Conservation (phyloP, 2,113 vertebrate species). For the Cettia cetti region DNA sequence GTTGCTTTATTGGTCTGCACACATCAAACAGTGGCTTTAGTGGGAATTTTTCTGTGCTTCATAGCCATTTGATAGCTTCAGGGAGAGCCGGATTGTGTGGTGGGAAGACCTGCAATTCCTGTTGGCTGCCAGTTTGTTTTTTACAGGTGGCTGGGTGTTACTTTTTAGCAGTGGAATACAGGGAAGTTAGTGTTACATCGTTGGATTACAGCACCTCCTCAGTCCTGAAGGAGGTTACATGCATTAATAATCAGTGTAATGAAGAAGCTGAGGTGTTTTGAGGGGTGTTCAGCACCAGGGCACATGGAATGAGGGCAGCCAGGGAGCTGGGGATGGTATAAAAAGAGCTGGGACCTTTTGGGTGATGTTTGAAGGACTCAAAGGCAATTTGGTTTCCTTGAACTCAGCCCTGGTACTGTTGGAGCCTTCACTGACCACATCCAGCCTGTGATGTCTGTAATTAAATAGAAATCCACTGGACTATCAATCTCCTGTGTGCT, state of each 20-base stretch:
- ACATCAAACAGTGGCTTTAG: background rate
- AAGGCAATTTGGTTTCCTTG: background rate
- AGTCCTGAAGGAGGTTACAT: background rate
- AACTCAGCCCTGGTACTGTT: background rate
- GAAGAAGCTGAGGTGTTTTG: background rate
- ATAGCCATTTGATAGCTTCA: background rate
- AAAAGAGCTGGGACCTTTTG: background rate
- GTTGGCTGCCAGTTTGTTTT: background rate
- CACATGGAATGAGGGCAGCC: background rate
- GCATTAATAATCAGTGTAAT: background rate
- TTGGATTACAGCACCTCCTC: background rate
- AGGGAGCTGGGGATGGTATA: background rate
- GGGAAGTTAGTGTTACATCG: fast-evolving
- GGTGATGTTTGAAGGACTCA: background rate
- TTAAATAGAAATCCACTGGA: background rate
- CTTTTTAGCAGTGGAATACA: fast-evolving
- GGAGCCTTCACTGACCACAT: background rate
- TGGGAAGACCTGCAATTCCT: background rate
- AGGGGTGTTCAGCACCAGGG: background rate
- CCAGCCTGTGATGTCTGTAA: background rate
- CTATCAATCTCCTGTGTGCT: background rate
- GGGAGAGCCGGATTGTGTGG: background rate
- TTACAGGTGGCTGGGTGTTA: background rate
- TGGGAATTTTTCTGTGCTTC: background rate
- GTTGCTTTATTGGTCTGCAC: background rate